Percentiles rank a stretch among this genome's conserved stretches.
Evolutionary conservation across 2,113 vertebrate species (phyloP).

Genomic region (Cyphomyrus plagiostoma): DNA sequence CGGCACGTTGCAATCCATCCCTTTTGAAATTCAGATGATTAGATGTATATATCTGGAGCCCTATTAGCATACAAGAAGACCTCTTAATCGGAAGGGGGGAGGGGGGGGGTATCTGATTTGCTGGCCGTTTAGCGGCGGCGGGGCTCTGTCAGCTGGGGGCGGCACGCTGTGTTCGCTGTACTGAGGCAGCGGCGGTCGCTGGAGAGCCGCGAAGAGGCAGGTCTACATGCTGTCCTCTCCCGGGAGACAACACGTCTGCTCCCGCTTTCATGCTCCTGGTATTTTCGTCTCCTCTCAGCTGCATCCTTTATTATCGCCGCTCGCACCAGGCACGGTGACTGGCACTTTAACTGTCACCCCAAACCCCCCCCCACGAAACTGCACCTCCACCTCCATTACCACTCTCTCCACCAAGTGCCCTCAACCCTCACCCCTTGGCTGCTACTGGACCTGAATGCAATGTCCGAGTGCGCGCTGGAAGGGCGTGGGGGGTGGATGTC

Average conservation of each 20-base stretch:
- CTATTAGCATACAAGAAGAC: not conserved
- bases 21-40: not conserved
- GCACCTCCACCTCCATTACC: not conserved
- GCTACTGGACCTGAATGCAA: not conserved
- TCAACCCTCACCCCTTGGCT: not conserved
- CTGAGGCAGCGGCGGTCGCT: constrained; percentile 32
- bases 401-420: not conserved
- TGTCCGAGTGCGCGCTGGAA: not conserved
- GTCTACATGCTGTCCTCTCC: not conserved
- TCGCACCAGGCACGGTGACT: not conserved
- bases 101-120: not conserved
- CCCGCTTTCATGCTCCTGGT: constrained; percentile 9
- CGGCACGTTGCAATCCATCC: not conserved
- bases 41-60: not conserved
- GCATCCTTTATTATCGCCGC: constrained; percentile 10
- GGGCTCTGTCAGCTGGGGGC: constrained; percentile 24
- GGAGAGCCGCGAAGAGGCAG: constrained; percentile 13
- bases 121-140: no score
- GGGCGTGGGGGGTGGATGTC: not conserved
- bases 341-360: not conserved
- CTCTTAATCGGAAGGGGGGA: not conserved
- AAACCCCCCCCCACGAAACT: not conserved
- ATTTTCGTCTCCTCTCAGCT: constrained; percentile 10
- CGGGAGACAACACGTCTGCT: not conserved
- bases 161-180: constrained; percentile 44